A percentile compares a stretch with the other conserved stretches of the same genome.
Conservation (phyloP, 2,888 invertebrate genomes). For the Tachina fera region DNA sequence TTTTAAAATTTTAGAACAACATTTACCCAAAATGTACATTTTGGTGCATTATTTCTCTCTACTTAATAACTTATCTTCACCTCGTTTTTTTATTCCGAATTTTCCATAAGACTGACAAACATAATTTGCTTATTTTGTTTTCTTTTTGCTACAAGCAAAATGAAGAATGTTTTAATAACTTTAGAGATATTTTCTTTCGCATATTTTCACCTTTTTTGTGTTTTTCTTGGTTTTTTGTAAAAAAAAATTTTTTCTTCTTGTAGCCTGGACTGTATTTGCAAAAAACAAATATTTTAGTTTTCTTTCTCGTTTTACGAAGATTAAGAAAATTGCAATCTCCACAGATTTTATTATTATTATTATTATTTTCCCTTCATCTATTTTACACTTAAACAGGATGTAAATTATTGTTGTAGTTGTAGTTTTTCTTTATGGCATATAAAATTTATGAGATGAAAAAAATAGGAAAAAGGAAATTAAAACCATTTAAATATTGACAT, state of each 20-base stretch:
- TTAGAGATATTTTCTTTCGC: background rate
- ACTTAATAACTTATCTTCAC: background rate
- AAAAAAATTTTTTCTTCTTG: constrained; percentile 28
- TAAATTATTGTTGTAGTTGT: constrained; percentile 38
- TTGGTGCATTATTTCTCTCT: no score
- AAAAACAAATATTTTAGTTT: background rate
- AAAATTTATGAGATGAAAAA: constrained; percentile 52
- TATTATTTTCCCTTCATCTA: constrained; percentile 19
- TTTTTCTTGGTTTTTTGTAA: background rate
- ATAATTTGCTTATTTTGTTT: background rate
- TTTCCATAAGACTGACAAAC: background rate
- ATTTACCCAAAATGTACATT: no score
- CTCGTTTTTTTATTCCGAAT: background rate
- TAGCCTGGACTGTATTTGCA: constrained; percentile 1
- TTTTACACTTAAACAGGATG: constrained; percentile 51
- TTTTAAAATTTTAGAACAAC: no score
- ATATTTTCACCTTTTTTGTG: background rate
- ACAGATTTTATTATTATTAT: constrained; percentile 33
- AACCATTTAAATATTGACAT: constrained; percentile 66
- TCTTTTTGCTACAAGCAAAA: background rate
- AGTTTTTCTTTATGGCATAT: constrained; percentile 24
- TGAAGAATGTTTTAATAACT: background rate
- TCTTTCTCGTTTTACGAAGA: background rate
- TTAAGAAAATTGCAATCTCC: constrained; percentile 25
- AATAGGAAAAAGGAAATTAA: constrained; percentile 60